Conservation (phyloP, 2,113 vertebrate species). For the Addax nasomaculatus region DNA sequence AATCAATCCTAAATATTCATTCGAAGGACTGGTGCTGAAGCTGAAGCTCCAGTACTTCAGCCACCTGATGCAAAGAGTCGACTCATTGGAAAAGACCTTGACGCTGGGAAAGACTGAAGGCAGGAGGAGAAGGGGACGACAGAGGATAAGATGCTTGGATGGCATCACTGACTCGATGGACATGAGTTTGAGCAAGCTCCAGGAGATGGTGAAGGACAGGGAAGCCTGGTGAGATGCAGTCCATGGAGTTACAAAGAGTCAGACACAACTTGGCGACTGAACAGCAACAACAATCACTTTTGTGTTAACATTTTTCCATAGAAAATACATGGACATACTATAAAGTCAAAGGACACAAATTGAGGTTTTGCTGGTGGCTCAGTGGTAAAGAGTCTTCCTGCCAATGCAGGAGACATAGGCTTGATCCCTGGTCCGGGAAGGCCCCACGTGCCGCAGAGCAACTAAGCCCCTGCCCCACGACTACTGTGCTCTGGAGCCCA, state of each 20-base stretch:
- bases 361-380: not conserved
- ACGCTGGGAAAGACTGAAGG: not conserved
- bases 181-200: not conserved
- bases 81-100: not conserved
- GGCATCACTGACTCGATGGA: fast-evolving
- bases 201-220: not conserved
- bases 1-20: not conserved
- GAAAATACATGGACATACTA: not conserved
- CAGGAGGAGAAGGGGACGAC: not conserved
- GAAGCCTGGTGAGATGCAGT: not conserved
- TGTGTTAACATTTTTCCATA: not conserved
- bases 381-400: not conserved
- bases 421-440: not conserved
- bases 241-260: not conserved
- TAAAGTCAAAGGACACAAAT: not conserved
- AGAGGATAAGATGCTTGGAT: not conserved
- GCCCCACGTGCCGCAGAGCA: not conserved
- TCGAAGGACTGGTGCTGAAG: not conserved
- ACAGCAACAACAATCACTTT: not conserved
- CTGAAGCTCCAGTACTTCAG: not conserved
- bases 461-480: fast-evolving
- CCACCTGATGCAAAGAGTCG: not conserved
- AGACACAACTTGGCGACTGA: not conserved
- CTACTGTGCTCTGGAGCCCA: not conserved
- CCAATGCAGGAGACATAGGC: not conserved